Evolutionary conservation across 2,888 invertebrate genomes (phyloP), one percentile per base, ranked within the genome.

Genomic region (Drosophila longiperda): DNA sequence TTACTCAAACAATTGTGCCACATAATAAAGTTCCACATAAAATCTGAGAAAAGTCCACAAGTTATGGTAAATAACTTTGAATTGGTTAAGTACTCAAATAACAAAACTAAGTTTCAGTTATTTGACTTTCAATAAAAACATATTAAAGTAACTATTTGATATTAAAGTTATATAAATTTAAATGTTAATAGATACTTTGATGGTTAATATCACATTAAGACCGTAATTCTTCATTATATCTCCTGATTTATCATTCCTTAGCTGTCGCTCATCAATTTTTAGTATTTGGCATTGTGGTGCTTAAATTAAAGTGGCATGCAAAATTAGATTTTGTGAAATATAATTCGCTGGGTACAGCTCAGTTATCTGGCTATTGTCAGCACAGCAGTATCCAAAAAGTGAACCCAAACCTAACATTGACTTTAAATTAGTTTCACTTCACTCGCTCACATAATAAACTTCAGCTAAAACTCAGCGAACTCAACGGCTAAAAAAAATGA

Each of bases 381-480:
- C 12, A 33, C 49, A 66, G 53, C 49, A 53, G 23, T 20, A 12
- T 12, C 23, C 34, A 54, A 49, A 68, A 68, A 67, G 62, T 74
- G 60, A n/a, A 42, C 52, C 53, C 72, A 52, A 80, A 68, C 67
- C 81, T 29, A 70, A 77, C 73, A 76, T 87, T 84, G 87, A 82
- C 85, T 75, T 87, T 79, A 83, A 83, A 83, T 83, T 87, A 87
- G 83, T 74, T 79, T 87, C 80, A 68, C 74, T 82, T 82, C 87
- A 82, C 60, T 69, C 84, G 87, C 70, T 55, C 58, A 67, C 87
- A 73, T 81, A 75, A 87, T 81, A 84, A 87, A 83, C 83, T 82
- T 55, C 82, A 78, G 66, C 63, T 40, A 65, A 76, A 66, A 60
- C 71, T 66, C 33, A 58, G 62, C 66, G 60, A 67, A 67, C 62